These are phyloP conservation scores for Lapara coniferarum DNA, from an alignment of 2,888 invertebrate species.

Conservation along the genomic window DNA sequence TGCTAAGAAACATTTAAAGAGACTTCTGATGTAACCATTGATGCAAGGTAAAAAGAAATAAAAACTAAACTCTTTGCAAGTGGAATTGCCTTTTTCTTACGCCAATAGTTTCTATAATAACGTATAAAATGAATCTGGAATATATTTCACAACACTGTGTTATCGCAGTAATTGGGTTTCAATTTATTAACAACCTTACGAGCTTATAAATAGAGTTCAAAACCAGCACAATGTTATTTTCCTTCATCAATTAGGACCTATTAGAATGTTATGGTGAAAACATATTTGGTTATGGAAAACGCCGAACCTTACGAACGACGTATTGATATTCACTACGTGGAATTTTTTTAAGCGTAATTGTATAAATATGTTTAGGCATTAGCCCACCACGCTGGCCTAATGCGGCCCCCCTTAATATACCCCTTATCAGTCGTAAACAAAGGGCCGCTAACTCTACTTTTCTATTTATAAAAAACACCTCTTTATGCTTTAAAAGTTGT, in stretches of 20 bases:
- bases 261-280: slow-evolving; percentile 27
- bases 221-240: neutral
- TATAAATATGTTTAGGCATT: too few relatives aligned
- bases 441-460: too few relatives aligned
- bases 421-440: too few relatives aligned
- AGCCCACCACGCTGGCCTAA: too few relatives aligned
- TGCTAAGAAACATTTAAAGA: neutral
- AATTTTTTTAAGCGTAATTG: neutral
- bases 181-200: neutral
- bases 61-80: slow-evolving; percentile 2
- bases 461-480: too few relatives aligned
- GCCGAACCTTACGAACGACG: slow-evolving; percentile 20
- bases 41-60: neutral
- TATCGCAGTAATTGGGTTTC: slow-evolving; percentile 20
- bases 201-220: neutral
- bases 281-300: slow-evolving; percentile 29
- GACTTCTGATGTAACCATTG: neutral
- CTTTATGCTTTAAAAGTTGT: too few relatives aligned
- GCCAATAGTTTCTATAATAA: neutral
- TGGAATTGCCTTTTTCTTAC: slow-evolving; percentile 3
- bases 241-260: slow-evolving; percentile 27
- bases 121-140: slow-evolving; percentile 19
- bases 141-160: slow-evolving; percentile 24
- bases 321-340: slow-evolving; percentile 17
- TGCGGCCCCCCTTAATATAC: too few relatives aligned